phyloP scores from a whole-genome alignment of 2,113 vertebrate species.

The Apaloderma vittatum region DNA sequence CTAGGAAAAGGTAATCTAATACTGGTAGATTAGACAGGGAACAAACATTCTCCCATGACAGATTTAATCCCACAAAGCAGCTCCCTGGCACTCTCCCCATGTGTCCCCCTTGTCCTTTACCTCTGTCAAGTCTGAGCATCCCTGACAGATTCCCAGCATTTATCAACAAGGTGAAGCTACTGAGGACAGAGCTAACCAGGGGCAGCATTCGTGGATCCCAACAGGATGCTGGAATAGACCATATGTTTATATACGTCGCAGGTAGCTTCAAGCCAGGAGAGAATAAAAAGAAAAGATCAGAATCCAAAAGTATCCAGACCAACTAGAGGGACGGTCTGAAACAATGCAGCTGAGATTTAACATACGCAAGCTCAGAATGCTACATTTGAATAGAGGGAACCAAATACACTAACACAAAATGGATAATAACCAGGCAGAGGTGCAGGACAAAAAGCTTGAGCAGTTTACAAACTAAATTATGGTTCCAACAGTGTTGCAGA shows the following conservation, averaged over 20 bases:
- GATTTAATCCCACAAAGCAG: background rate
- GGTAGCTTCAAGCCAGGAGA: background rate
- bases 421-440: background rate
- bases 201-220: background rate
- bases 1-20: background rate
- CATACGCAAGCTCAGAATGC: background rate
- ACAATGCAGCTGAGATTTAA: background rate
- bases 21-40: background rate
- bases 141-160: background rate
- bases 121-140: background rate
- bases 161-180: background rate
- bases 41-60: background rate
- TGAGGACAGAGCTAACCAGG: background rate
- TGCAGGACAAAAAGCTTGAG: background rate
- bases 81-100: background rate
- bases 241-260: background rate
- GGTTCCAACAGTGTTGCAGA: background rate
- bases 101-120: background rate
- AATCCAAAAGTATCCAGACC: background rate
- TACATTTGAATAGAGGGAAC: background rate
- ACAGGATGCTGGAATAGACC: background rate
- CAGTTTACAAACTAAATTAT: background rate
- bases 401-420: background rate
- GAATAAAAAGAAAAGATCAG: background rate
- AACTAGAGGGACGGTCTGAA: background rate